Conservation (phyloP, 2,113 vertebrate genomes). For the Excalfactoria chinensis region DNA sequence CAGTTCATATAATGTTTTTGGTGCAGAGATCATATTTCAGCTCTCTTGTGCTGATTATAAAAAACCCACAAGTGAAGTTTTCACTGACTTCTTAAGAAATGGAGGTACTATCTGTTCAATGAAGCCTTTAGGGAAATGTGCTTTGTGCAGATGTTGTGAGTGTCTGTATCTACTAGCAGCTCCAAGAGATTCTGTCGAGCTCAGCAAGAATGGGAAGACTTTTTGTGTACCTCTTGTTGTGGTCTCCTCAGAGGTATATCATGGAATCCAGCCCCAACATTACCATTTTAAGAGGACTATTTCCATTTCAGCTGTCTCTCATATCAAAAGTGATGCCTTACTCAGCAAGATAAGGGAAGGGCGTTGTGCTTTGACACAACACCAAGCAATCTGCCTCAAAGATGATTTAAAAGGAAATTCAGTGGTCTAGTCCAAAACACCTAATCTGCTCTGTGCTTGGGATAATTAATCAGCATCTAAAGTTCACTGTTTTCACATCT, state of each 20-base stretch:
- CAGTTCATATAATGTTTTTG: background rate
- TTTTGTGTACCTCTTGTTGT: background rate
- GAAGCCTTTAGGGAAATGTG: background rate
- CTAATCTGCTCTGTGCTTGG: background rate
- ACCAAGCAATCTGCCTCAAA: background rate
- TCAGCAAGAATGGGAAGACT: background rate
- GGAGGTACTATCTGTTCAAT: background rate
- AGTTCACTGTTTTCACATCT: conserved; percentile 28
- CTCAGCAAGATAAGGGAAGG: background rate
- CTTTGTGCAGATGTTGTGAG: background rate
- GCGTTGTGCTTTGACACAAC: background rate
- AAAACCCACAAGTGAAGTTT: background rate
- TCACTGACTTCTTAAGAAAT: background rate
- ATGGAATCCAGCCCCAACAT: background rate
- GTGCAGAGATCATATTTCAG: background rate
- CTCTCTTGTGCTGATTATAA: background rate
- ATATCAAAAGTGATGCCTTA: background rate
- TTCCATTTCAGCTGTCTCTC: background rate
- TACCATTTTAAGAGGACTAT: background rate
- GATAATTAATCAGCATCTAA: background rate
- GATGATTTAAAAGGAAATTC: background rate
- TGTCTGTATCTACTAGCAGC: background rate
- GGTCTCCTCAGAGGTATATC: background rate
- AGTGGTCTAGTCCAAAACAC: background rate
- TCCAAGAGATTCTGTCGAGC: background rate